These are phyloP conservation scores for Branchinecta lynchi DNA, from an alignment of 1,140 invertebrate genomes.

Conservation along the genomic window DNA sequence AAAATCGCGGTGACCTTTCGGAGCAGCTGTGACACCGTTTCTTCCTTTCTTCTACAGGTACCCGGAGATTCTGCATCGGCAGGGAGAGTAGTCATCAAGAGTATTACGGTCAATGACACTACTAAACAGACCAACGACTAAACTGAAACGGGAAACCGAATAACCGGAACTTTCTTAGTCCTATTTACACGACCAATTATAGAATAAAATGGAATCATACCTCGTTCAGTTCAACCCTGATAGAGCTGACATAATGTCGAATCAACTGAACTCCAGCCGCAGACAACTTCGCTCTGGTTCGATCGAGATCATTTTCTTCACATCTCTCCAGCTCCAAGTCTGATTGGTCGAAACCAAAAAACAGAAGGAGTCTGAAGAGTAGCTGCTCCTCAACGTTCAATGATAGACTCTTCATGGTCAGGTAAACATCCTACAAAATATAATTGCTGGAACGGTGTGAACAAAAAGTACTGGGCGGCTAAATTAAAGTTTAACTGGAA, in stretches of 20 bases:
- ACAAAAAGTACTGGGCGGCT: no score
- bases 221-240: constrained; percentile 60
- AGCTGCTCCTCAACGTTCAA: constrained; percentile 73
- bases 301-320: constrained; percentile 59
- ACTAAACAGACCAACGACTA: no score
- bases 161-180: no score
- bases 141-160: no score
- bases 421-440: constrained; percentile 53
- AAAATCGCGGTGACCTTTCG: no score
- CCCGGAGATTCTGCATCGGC: no score
- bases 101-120: no score
- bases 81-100: no score
- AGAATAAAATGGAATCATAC: constrained; percentile 27
- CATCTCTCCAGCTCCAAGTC: constrained; percentile 35
- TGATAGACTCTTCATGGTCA: constrained; percentile 65
- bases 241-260: constrained; percentile 73
- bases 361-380: constrained; percentile 64
- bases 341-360: constrained; percentile 36
- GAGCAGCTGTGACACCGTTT: no score
- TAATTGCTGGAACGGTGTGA: background rate
- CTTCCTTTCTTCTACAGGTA: no score
- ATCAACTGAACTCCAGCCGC: constrained; percentile 60
- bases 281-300: constrained; percentile 55
- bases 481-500: no score
- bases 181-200: no score